These are phyloP conservation scores for Scyliorhinus canicula DNA, from an alignment of 2,797 vertebrate species.

Conservation along the genomic window DNA sequence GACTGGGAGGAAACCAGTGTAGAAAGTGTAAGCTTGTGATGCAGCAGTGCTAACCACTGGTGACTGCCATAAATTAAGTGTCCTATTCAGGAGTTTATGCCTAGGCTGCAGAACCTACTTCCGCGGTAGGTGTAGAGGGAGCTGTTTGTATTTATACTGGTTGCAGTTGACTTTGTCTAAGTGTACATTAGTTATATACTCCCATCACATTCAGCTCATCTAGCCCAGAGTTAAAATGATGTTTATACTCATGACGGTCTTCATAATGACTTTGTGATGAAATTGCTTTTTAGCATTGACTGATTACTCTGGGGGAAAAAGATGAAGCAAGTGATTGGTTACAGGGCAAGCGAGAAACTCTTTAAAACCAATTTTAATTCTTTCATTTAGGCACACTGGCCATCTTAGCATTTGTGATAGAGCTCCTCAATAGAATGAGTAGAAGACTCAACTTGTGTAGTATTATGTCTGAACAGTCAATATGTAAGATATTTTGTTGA, in stretches of 20 bases:
- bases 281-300: not conserved
- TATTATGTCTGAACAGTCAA: no score
- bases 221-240: slow-evolving; percentile 33
- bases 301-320: not conserved
- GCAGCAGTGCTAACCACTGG: no score
- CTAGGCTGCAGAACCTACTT: not conserved
- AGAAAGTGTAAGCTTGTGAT: no score
- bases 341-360: no score
- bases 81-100: not conserved
- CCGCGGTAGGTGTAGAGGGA: no score
- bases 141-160: not conserved
- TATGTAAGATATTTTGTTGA: not conserved
- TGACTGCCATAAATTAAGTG: no score
- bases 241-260: slow-evolving; percentile 36
- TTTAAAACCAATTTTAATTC: not conserved
- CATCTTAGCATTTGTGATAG: not conserved
- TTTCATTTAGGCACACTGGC: not conserved
- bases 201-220: no score
- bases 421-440: not conserved
- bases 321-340: not conserved
- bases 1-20: no score
- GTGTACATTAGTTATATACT: not conserved
- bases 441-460: no score
- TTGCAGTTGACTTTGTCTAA: not conserved
- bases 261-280: slow-evolving; percentile 19